A percentile compares a stretch with the other conserved stretches of the same genome.
Evolutionary conservation across 2,888 invertebrate genomes (phyloP).

Genomic region (Glomeris marginata): DNA sequence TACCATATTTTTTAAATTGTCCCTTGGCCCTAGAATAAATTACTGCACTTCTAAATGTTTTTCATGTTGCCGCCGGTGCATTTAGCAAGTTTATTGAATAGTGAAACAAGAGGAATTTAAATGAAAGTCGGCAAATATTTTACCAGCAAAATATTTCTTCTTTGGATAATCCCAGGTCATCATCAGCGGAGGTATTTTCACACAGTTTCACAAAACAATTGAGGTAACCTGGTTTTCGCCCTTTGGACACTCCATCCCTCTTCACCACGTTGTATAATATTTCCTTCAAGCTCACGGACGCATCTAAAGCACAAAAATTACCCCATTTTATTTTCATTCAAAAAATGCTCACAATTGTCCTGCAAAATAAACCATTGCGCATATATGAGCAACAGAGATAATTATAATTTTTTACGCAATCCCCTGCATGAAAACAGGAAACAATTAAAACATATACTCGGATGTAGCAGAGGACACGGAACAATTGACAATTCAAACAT

Average conservation of each 20-base stretch:
- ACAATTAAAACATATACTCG: no score
- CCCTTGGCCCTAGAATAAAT: no score
- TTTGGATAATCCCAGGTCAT: conserved; percentile 51
- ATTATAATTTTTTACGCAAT: no score
- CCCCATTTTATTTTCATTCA: background rate
- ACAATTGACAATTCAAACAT: conserved; percentile 2
- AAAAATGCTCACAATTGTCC: background rate
- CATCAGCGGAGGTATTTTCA: conserved; percentile 42
- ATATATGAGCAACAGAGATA: background rate
- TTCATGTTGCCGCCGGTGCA: no score
- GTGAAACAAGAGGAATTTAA: background rate
- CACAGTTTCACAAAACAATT: conserved; percentile 74
- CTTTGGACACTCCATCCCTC: conserved; percentile 50
- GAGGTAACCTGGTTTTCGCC: conserved; percentile 65
- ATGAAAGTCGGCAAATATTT: conserved; percentile 24
- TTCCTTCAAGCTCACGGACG: conserved; percentile 40
- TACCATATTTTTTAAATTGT: no score
- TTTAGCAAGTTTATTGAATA: background rate
- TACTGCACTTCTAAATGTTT: no score
- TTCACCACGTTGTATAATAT: conserved; percentile 45
- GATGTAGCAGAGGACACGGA: background rate
- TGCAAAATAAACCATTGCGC: background rate
- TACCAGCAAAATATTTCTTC: conserved; percentile 74
- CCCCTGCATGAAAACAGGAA: no score
- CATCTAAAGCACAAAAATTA: conserved; percentile 29